Percentiles rank a stretch among this genome's conserved stretches.
These are phyloP conservation scores for Volucella inflata DNA, from an alignment of 2,888 invertebrate genomes.

Conservation along the genomic window DNA sequence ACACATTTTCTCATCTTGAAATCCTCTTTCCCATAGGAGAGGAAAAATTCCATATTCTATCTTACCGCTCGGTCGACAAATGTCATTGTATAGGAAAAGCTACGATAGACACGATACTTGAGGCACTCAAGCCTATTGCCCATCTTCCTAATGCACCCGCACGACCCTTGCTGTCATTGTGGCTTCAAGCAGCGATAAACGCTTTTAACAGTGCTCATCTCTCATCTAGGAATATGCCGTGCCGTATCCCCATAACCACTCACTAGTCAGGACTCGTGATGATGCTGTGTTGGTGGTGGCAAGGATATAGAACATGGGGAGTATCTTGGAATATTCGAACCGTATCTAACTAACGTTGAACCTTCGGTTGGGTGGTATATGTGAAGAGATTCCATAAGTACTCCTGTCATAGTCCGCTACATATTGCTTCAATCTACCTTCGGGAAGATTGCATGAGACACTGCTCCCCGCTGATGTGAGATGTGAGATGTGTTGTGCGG, in stretches of 20 bases:
- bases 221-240: constrained; percentile 50
- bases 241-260: constrained; percentile 7
- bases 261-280: constrained; percentile 39
- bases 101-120: constrained; percentile 35
- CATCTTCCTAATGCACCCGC: constrained; percentile 58
- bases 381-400: constrained; percentile 67
- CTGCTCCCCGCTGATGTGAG: background rate
- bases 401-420: constrained; percentile 27
- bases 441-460: constrained; percentile 32
- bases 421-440: constrained; percentile 63
- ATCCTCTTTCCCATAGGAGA: constrained; percentile 44
- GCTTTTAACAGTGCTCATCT: constrained; percentile 69
- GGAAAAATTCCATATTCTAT: constrained; percentile 32
- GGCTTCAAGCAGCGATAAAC: constrained; percentile 73
- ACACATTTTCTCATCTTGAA: constrained; percentile 30
- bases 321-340: background rate
- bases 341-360: constrained; percentile 4
- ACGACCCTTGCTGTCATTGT: constrained; percentile 73
- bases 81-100: constrained; percentile 18
- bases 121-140: constrained; percentile 67
- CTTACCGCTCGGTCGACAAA: background rate
- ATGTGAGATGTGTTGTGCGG: constrained; percentile 5
- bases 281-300: constrained; percentile 19
- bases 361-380: constrained; percentile 59
- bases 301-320: constrained; percentile 9